Base-by-base conservation (phyloP, 1,140 invertebrate genomes). In the Ceratosolen solmsi region DNA sequence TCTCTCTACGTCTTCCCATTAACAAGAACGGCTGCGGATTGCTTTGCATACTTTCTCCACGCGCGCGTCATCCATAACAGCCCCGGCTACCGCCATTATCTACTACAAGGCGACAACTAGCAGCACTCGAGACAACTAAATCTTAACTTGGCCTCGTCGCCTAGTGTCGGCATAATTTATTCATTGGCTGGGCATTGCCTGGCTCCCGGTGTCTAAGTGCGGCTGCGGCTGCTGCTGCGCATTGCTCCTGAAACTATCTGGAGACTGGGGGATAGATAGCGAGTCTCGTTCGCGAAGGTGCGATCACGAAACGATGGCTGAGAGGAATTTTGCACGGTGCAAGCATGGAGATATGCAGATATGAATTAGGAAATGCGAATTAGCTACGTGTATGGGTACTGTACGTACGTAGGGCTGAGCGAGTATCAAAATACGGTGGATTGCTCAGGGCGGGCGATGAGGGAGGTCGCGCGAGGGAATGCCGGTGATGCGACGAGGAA, bases 151-250 rank as follows among this genome's bases (percentile, higher is more conserved):
- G 41, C 17, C 25, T 20, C 71, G 25, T 27, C 46, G 71, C 68
- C 36, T 33, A 30, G 78, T 51, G 17, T n/a, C 79, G 13, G 33
- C 41, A 75, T 79, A 83, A 83, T 83, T 83, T 79, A 80, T 80
- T 83, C 82, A 80, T 83, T 83, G 78, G 77, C 70, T 77, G 27
- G 76, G 74, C 81, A 80, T 84, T 83, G 54, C 77, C 75, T 84
- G 60, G 71, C 72, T 72, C 77, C 72, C 46, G 5, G 51, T 15
- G 41, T 22, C 13, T 15, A 8, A 15, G 3, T 54, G 20, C 51
- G 2, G 51, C 9, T 54, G 20, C 51, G 5, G 2, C 9, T 33
- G 33, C 11, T 15, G 30, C 0, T 17, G 22, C 63, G 63, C 30
- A 25, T 38, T n/a, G 71, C 63, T 38, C 76, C 58, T 30, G 73